Conservation (phyloP, 2,888 invertebrate genomes). For the Auanema sp. region DNA sequence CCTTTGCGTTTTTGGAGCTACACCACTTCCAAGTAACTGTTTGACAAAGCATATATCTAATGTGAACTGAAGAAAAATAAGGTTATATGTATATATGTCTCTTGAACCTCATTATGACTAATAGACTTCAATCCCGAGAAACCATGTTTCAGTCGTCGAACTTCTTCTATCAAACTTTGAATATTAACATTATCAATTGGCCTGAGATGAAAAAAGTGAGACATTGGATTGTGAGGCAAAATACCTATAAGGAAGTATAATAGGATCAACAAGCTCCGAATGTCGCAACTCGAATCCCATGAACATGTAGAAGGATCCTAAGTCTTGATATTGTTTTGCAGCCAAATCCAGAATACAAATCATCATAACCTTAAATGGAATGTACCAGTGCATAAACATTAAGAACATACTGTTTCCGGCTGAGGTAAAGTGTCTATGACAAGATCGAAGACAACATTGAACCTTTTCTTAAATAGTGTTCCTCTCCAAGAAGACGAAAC, state of each 20-base stretch:
- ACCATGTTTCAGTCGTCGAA: neutral
- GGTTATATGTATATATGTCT: no score
- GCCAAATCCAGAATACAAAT: conserved; percentile 15
- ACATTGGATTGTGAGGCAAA: no score
- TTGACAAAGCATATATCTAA: conserved; percentile 13
- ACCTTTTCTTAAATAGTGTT: no score
- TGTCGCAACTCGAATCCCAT: conserved; percentile 16
- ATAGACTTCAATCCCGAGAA: no score
- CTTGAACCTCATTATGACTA: no score
- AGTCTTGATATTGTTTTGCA: conserved; percentile 6
- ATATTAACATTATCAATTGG: neutral
- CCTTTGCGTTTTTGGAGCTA: neutral
- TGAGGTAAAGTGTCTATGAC: no score
- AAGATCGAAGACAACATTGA: no score
- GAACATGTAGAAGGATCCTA: conserved; percentile 15
- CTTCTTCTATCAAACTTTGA: neutral
- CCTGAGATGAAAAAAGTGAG: no score
- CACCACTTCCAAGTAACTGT: conserved; percentile 17
- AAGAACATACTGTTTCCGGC: no score
- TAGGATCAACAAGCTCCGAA: conserved; percentile 10
- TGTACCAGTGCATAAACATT: no score
- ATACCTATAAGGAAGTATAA: conserved; percentile 15
- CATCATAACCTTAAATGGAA: neutral
- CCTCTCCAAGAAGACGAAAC: no score
- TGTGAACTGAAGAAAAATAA: conserved; percentile 17